Percentiles rank a stretch among this genome's conserved stretches.
Evolutionary conservation across 2,113 vertebrate genomes (phyloP).

Genomic region (Glaucidium brasilianum): DNA sequence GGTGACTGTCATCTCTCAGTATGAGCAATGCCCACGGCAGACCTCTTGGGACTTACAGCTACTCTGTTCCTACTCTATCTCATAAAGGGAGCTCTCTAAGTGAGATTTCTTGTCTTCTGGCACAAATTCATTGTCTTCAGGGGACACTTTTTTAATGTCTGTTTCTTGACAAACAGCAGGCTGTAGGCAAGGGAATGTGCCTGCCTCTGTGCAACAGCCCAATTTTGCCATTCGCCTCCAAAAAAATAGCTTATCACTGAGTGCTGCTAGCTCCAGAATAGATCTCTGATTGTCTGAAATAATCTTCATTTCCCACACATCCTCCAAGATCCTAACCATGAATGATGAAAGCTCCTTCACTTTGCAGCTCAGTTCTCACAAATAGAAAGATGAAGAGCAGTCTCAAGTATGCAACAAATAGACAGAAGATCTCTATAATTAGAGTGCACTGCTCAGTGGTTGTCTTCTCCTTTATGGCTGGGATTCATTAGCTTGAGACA

Average conservation of each 20-base stretch:
- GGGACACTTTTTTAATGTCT: neutral
- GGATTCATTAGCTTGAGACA: neutral
- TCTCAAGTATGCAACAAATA: neutral
- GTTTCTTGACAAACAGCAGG: neutral
- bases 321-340: neutral
- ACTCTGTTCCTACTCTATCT: neutral
- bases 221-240: neutral
- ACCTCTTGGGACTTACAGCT: neutral
- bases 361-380: neutral
- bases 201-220: neutral
- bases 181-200: neutral
- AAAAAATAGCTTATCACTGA: neutral
- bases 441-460: neutral
- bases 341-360: neutral
- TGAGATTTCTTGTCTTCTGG: neutral
- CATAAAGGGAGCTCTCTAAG: neutral
- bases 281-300: neutral
- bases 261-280: neutral
- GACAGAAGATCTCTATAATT: neutral
- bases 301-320: neutral
- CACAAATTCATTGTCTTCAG: neutral
- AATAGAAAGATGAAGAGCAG: neutral
- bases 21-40: neutral
- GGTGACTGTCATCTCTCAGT: neutral
- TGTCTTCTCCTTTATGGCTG: neutral